These are phyloP conservation scores for Crotalus helleri DNA, from an alignment of 2,113 vertebrate species.

Conservation along the genomic window DNA sequence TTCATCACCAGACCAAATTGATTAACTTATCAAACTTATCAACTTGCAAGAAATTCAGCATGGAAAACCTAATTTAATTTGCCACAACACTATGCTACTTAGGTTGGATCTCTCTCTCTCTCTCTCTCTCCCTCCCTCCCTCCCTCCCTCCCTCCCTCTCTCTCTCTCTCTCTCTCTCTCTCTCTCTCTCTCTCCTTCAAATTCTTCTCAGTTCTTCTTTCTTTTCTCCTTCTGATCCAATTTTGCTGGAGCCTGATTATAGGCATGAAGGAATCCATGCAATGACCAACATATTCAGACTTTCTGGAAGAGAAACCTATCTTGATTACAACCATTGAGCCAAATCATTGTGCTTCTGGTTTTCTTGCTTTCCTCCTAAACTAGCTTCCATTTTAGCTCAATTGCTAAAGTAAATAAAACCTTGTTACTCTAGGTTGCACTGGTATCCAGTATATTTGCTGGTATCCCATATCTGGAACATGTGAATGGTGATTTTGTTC, in stretches of 20 bases:
- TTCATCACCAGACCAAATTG: neutral
- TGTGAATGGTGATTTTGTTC: neutral
- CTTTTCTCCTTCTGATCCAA: neutral
- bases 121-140: neutral
- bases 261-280: neutral
- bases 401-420: neutral
- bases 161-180: neutral
- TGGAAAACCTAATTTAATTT: neutral
- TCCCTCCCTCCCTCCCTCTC: too few species aligned
- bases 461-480: neutral
- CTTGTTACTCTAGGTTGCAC: neutral
- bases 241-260: neutral
- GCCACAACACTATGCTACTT: neutral
- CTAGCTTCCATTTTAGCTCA: neutral
- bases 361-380: neutral
- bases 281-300: neutral
- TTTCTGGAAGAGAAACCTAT: neutral
- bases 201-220: neutral
- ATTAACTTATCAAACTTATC: neutral
- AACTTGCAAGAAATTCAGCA: neutral
- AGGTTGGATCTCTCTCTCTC: neutral
- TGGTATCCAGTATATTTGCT: neutral
- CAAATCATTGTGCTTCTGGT: neutral
- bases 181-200: neutral
- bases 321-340: neutral